Conservation (phyloP, 2,888 invertebrate genomes). For the Patella depressa region DNA sequence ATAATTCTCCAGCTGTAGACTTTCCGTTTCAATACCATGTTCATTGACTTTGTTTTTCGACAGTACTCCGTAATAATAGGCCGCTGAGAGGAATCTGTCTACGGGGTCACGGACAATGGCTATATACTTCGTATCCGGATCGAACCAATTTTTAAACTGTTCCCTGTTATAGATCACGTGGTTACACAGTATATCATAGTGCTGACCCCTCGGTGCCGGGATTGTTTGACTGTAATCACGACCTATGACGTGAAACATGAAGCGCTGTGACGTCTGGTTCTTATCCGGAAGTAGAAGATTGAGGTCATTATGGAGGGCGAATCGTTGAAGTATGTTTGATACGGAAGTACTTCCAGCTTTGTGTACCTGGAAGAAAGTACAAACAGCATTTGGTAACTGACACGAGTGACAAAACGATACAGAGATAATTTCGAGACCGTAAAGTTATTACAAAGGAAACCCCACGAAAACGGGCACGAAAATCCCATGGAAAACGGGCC, state of each 20-base stretch:
- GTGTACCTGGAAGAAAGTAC: constrained; percentile 51
- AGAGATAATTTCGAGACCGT: too few species aligned
- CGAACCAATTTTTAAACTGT: constrained; percentile 39
- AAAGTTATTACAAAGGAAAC: too few species aligned
- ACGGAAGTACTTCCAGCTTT: constrained; percentile 59
- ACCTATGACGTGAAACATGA: constrained; percentile 43
- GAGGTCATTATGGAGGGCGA: constrained; percentile 41
- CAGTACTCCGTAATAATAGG: constrained; percentile 45
- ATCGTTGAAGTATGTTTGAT: constrained; percentile 55
- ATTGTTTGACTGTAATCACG: constrained; percentile 45
- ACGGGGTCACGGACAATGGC: constrained; percentile 47
- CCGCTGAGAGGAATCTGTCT: constrained; percentile 45
- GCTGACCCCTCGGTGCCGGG: constrained; percentile 45
- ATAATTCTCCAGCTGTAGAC: neutral
- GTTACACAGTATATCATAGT: constrained; percentile 52
- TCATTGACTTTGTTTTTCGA: constrained; percentile 17
- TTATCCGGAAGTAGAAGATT: constrained; percentile 55
- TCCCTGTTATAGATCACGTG: constrained; percentile 51
- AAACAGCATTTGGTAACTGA: too few species aligned
- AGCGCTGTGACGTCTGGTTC: constrained; percentile 29
- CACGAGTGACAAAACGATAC: too few species aligned
- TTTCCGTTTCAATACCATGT: neutral
- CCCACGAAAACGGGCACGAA: too few species aligned
- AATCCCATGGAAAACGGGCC: too few species aligned
- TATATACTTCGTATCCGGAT: constrained; percentile 39